These are phyloP conservation scores for Druon quercuslanigerum DNA, from an alignment of 1,140 invertebrate species.

Conservation along the genomic window DNA sequence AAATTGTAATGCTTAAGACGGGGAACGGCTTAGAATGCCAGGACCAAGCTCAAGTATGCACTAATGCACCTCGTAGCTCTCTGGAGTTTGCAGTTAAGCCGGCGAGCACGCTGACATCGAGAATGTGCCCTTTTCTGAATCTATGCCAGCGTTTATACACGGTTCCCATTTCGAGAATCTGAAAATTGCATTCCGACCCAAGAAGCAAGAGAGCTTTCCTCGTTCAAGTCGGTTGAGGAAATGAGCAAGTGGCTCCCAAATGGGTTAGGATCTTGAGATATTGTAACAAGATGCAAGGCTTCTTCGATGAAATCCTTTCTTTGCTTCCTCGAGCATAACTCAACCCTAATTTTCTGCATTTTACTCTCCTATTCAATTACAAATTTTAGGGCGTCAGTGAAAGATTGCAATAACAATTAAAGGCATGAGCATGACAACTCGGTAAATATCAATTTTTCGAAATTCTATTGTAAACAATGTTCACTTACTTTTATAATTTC, in stretches of 20 bases:
- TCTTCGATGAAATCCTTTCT: not conserved
- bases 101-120: constrained; percentile 55
- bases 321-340: not conserved
- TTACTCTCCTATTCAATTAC: not conserved
- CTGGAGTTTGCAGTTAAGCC: constrained; percentile 58
- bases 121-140: constrained; percentile 66
- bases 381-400: not conserved
- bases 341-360: not conserved
- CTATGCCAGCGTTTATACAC: constrained; percentile 59
- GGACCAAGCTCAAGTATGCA: constrained; percentile 55
- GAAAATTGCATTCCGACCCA: constrained; percentile 67
- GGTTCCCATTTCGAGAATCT: constrained; percentile 61
- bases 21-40: constrained; percentile 50
- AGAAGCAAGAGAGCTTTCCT: not conserved
- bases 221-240: not conserved
- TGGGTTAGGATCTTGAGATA: not conserved
- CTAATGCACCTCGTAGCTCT: constrained; percentile 66
- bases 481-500: too few species aligned
- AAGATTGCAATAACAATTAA: too few species aligned
- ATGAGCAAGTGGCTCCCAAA: constrained; percentile 15
- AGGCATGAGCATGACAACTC: too few species aligned
- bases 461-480: too few species aligned
- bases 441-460: too few species aligned
- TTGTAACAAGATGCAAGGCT: constrained; percentile 11
- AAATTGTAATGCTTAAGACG: constrained; percentile 43